Base-by-base conservation (phyloP, 2,113 vertebrate genomes). In the Paracanthobrama guichenoti region DNA sequence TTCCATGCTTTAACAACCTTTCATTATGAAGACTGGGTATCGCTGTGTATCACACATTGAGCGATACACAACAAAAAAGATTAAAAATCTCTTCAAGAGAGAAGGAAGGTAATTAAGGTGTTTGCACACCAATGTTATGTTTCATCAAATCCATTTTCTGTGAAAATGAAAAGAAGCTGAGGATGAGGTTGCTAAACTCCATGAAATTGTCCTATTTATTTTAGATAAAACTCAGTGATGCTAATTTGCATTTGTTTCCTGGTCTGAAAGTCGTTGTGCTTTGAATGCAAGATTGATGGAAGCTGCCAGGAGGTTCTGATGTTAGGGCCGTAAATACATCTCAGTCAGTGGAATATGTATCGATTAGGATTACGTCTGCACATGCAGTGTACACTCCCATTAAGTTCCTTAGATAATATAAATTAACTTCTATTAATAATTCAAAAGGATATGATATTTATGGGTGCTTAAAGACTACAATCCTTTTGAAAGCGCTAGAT, bases 141-240 rank as follows among this genome's bases (percentile, higher is more conserved):
- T 91, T 89, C 90, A 86, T 87, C 82, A 73, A 87, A 86, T 71
- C 86, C 83, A 88, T 88, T 86, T 91, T 90, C 89, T 79, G 82
- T 76, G 76, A 81, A 90, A 90, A 87, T 90, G 86, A 89, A 89
- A 90, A 87, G 79, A 83, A 88, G 85, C 82, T 86, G 82, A 50
- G 81, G 76, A 88, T 87, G 86, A 78, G 85, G 66, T 81, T 60
- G 67, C 82, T 86, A 84, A 89, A 87, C 82, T 89, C 82, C 85
- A 84, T 88, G 89, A 91, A 90, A 91, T 89, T 88, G 86, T 88
- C 87, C 86, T 79, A 85, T 89, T 91, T 85, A 90, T 87, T 84
- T 80, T 26, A 84, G 83, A 88, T 83, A 88, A 89, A 84, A 89
- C 83, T 84, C 53, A 48, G 62, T 79, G 81, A 88, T 86, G 78